Conservation (phyloP, 30 jellyfish, hydroid and myxozoan species). For the Mastigias papua region DNA sequence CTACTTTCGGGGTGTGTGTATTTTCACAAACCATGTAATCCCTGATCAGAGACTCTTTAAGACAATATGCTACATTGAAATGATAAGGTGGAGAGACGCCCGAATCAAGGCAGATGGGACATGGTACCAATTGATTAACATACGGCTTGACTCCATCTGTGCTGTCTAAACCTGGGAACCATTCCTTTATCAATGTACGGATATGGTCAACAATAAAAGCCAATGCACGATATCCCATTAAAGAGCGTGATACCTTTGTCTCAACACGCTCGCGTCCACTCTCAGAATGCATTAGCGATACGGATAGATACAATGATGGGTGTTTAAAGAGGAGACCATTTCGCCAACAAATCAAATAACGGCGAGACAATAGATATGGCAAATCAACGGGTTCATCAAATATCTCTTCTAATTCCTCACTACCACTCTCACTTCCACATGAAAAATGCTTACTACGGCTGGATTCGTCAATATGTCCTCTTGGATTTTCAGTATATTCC, state of each 20-base stretch:
- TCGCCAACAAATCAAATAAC: constrained; percentile 84
- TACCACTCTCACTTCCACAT: not conserved
- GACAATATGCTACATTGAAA: constrained; percentile 73
- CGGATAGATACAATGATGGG: constrained; percentile 79
- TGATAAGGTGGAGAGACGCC: constrained; percentile 61
- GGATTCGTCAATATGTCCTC: not conserved
- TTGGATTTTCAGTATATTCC: not conserved
- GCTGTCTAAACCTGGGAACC: constrained; percentile 92
- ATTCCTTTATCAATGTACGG: constrained; percentile 90
- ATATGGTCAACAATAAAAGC: constrained; percentile 89
- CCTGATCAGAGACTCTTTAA: constrained; percentile 43
- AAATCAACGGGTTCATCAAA: constrained; percentile 46
- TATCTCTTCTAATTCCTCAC: constrained; percentile 32
- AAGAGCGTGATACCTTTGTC: constrained; percentile 75
- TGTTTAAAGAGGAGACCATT: constrained; percentile 85
- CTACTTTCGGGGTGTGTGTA: constrained; percentile 79
- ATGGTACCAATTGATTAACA: constrained; percentile 75
- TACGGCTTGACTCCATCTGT: constrained; percentile 75
- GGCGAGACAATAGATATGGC: constrained; percentile 54
- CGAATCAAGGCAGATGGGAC: constrained; percentile 80
- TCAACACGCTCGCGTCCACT: constrained; percentile 68
- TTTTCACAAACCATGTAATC: constrained; percentile 69
- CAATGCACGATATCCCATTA: constrained; percentile 86
- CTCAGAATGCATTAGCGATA: constrained; percentile 18
- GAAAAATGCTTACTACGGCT: not conserved